Base-by-base conservation (phyloP, 2,888 invertebrate genomes). In the Plusia festucae region DNA sequence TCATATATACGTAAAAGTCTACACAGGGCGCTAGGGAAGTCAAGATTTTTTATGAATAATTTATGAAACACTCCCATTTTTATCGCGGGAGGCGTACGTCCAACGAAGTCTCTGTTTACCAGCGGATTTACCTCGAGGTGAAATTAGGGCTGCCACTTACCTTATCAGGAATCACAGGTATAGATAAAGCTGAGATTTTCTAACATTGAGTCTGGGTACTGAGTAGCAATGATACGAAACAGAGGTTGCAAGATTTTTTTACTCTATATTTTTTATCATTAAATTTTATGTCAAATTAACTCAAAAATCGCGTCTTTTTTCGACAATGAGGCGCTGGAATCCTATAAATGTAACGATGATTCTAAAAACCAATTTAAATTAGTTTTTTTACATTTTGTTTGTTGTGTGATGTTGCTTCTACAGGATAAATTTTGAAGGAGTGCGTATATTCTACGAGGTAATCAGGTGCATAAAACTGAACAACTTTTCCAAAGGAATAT, bases 11-110 rank as follows among this genome's bases (percentile, higher is more conserved):
- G 58, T 60, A 53, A 70, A 53, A 70, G 46, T 66, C 65, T 61
- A 51, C 60, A 56, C 60, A 56, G 58, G 65, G 52, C 71, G 70
- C 60, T 67, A 62, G 65, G 68, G 1, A 84, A 88, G 88, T 88
- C 88, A 89, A 91, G 90, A 91, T 91, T 93, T 90, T 92, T 91
- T 93, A 93, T 93, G 92, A 93, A 93, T 92, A 91, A 93, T 93
- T 92, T 91, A 93, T 93, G 81, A 83, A 77, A 85, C 87, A 85
- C 85, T 85, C 76, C 70, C 85, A 85, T 90, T 91, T 90, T 92
- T 91, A 90, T 91, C 89, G 85, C 78, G 78, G 60, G 57, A 72
- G 77, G 73, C 78, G 76, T 80, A 76, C 76, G 76, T 69, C 79
- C 75, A 72, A 72, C 74, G 72, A 56, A 73, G 79, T 73, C 72